These are phyloP conservation scores for Strigamia transsilvanica DNA, from an alignment of 2,888 invertebrate genomes.

Conservation along the genomic window DNA sequence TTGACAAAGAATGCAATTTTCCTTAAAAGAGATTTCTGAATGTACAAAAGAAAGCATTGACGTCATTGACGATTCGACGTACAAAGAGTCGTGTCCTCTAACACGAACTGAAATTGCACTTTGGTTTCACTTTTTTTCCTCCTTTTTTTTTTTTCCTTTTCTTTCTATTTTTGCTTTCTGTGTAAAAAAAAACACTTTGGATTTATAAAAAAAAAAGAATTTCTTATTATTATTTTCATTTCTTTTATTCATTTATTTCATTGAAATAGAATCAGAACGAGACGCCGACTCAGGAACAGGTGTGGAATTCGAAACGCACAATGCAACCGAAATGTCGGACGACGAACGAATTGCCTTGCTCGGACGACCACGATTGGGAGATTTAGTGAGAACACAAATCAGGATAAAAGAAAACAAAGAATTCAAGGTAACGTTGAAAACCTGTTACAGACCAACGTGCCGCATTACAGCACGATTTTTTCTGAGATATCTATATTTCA, in stretches of 20 bases:
- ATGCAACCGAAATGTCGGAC: conserved; percentile 64
- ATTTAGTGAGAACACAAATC: conserved; percentile 83
- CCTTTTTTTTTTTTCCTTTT: neutral
- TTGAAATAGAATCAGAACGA: conserved; percentile 43
- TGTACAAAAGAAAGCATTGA: neutral
- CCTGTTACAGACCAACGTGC: neutral
- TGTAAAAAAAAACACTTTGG: neutral
- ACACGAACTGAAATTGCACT: conserved; percentile 29
- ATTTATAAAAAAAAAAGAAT: neutral
- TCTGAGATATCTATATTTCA: neutral
- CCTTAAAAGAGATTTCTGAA: neutral
- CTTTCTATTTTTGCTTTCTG: neutral
- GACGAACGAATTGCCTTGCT: conserved; percentile 87
- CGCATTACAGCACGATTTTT: neutral
- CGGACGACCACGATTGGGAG: conserved; percentile 91
- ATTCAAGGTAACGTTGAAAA: conserved; percentile 80
- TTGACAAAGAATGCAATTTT: conserved; percentile 1
- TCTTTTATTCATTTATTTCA: neutral
- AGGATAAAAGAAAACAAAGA: conserved; percentile 97
- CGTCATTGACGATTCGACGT: neutral
- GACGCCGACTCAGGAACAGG: conserved; percentile 51
- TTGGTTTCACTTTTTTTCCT: neutral
- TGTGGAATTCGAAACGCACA: conserved; percentile 50
- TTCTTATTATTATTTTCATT: neutral
- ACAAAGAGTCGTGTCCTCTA: neutral